Conservation (phyloP, 2,797 vertebrate species). For the Pseudomugil gertrudae region DNA sequence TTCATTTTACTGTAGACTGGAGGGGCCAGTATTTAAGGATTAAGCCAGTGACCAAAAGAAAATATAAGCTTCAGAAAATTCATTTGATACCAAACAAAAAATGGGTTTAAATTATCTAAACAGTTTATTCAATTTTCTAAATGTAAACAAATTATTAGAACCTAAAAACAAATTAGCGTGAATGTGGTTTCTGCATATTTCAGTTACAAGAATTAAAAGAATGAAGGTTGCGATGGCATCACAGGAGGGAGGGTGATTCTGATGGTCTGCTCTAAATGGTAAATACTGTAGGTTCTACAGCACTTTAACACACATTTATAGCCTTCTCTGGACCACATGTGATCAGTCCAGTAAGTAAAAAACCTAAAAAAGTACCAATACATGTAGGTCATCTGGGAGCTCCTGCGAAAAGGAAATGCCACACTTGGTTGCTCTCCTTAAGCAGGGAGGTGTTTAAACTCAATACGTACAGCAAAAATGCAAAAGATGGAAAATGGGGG, state of each 20-base stretch:
- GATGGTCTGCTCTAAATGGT: not conserved
- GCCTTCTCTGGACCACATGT: not conserved
- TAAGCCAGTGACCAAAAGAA: too few species aligned
- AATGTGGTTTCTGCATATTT: not conserved
- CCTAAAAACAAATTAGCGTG: not conserved
- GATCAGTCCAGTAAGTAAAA: not conserved
- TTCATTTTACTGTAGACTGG: too few species aligned
- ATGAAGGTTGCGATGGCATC: not conserved
- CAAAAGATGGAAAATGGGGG: slow-evolving; percentile 20
- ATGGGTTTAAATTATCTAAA: not conserved
- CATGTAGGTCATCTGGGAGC: not conserved
- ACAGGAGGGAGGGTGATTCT: not conserved
- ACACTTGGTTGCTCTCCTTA: not conserved
- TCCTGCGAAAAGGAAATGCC: slow-evolving; percentile 10
- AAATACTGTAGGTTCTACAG: not conserved
- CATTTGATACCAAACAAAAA: too few species aligned
- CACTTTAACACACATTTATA: not conserved
- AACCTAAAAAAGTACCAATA: not conserved
- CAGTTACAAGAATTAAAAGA: not conserved
- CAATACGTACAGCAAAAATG: not conserved
- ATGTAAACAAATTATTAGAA: slow-evolving; percentile 4
- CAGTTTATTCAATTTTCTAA: not conserved
- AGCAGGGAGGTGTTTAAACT: not conserved
- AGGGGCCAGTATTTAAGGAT: too few species aligned
- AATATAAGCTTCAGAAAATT: not conserved